Evolutionary conservation across 2,888 invertebrate species (phyloP).

Genomic region (Sarcophaga rosellei): DNA sequence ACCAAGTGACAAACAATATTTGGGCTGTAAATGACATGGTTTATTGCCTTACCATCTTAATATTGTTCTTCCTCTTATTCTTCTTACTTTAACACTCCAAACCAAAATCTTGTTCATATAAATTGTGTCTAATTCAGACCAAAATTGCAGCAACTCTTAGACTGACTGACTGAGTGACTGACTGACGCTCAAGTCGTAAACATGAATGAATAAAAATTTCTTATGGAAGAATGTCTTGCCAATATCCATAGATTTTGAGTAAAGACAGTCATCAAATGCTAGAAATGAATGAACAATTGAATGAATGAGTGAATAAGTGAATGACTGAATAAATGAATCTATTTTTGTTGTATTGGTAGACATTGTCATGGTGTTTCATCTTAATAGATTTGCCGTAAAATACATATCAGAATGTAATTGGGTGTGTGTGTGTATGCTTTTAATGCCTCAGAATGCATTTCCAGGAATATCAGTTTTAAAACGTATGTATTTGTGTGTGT

Average conservation of each 20-base stretch:
- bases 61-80: slow-evolving; percentile 25
- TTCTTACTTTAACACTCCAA: slow-evolving; percentile 8
- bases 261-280: slow-evolving; percentile 38
- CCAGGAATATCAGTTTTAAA: neutral
- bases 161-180: neutral
- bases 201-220: slow-evolving; percentile 18
- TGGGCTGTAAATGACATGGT: slow-evolving; percentile 56
- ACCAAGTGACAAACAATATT: slow-evolving; percentile 67
- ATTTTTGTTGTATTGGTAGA: neutral
- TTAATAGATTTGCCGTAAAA: slow-evolving; percentile 50
- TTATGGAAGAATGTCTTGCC: neutral
- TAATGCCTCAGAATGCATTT: neutral
- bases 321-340: slow-evolving; percentile 5
- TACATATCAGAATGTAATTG: slow-evolving; percentile 34
- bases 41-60: slow-evolving; percentile 1
- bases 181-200: slow-evolving; percentile 33
- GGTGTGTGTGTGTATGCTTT: neutral
- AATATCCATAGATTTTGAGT: too few species aligned
- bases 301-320: neutral
- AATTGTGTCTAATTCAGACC: neutral
- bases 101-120: slow-evolving; percentile 10
- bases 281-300: neutral
- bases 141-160: neutral
- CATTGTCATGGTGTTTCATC: slow-evolving; percentile 52
- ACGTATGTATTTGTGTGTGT: neutral